Conservation (phyloP, 2,797 vertebrate genomes). For the Channallabes apus region DNA sequence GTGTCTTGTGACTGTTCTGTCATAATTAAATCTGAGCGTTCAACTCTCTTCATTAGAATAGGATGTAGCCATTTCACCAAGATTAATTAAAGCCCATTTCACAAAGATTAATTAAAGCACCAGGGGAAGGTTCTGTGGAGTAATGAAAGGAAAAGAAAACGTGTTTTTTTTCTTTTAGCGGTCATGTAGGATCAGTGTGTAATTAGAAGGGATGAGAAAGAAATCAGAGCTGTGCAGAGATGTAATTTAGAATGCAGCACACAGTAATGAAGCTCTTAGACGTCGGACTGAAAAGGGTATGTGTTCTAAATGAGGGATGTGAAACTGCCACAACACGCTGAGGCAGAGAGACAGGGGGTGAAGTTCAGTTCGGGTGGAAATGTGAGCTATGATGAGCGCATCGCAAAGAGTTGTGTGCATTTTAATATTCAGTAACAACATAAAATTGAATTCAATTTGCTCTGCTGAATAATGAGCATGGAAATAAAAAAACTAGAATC, state of each 20-base stretch:
- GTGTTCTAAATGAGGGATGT: not conserved
- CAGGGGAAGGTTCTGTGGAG: not conserved
- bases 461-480: too few relatives aligned
- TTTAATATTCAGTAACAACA: too few relatives aligned
- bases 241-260: not conserved
- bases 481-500: too few relatives aligned
- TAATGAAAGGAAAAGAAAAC: not conserved
- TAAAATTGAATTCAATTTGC: too few relatives aligned
- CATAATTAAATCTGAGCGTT: not conserved
- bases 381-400: not conserved
- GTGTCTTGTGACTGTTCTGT: not conserved
- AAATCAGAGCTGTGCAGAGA: not conserved
- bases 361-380: not conserved
- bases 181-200: conserved; percentile 16
- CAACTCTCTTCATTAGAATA: not conserved
- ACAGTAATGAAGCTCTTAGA: not conserved
- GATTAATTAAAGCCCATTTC: not conserved
- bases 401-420: not conserved
- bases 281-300: not conserved
- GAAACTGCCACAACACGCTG: not conserved
- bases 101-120: not conserved
- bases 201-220: not conserved
- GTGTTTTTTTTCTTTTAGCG: not conserved
- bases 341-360: not conserved
- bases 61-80: not conserved